Evolutionary conservation across 2,888 invertebrate genomes (phyloP), one percentile per base, ranked within the genome.

Genomic region (Leptopilina myrica): DNA sequence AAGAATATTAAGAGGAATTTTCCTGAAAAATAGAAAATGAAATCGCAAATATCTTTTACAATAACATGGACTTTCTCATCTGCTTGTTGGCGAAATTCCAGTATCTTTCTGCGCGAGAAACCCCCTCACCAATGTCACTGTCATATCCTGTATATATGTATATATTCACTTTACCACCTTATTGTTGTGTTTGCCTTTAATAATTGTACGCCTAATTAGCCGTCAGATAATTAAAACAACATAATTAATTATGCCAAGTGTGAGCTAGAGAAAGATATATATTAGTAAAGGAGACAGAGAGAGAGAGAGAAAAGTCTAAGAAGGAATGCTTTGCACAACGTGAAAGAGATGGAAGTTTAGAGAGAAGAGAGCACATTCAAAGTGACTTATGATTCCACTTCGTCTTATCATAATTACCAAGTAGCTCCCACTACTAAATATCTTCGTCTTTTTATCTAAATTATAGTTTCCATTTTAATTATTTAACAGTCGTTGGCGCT

Each of bases 151-250:
- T 1, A 7, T 46, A 46, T 46, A 46, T 9, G 7, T 46, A 2
- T 33, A 33, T 33, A 33, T 33, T 33, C 46, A 76, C 78, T 79
- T 67, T 79, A 78, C 77, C 79, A 78, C 82, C 83, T 82, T 80
- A 82, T 83, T 86, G 86, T 86, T 87, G 84, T 87, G 33, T 33
- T 88, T 88, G 85, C 86, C 84, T 87, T 87, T 86, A 86, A 88
- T 88, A 88, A 87, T 87, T 87, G 87, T 86, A 85, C 85, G 87
- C 87, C 86, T 88, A 87, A 88, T 88, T 88, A 88, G 87, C 86
- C 87, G 86, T 86, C 87, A 82, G 87, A 87, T 88, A 88, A 87
- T 88, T 86, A 87, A 88, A 87, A 87, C 87, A 87, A 87, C 86
- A 87, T 87, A 86, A 88, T 88, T 88, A 88, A 88, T 87, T 88